Percentiles rank a stretch among this genome's conserved stretches.
Evolutionary conservation across 2,888 invertebrate genomes (phyloP).

Genomic region (Crepidodera aurea): DNA sequence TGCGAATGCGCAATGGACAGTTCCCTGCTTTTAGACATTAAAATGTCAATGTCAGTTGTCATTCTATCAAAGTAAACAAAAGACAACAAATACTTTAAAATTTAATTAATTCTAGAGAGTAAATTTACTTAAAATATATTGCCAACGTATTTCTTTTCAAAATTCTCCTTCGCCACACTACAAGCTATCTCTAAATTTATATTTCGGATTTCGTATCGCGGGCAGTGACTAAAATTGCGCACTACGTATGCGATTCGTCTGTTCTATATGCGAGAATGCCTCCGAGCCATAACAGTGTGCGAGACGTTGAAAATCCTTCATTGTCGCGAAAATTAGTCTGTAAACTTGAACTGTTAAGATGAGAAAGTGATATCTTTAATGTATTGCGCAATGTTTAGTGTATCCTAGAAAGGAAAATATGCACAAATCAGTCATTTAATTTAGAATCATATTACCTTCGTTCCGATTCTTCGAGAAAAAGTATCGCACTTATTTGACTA

Average conservation of each 20-base stretch:
- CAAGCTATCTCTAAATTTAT: neutral
- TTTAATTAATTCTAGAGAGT: too few relatives aligned
- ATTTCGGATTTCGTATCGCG: conserved; percentile 1
- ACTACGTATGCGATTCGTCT: conserved; percentile 4
- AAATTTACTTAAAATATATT: too few relatives aligned
- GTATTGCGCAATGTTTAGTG: conserved; percentile 16
- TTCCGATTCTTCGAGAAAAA: too few relatives aligned
- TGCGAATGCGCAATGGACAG: too few relatives aligned
- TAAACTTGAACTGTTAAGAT: conserved; percentile 29
- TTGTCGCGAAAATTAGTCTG: conserved; percentile 21
- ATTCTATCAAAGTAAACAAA: too few relatives aligned
- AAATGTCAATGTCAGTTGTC: too few relatives aligned
- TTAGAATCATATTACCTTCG: too few relatives aligned
- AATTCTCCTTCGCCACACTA: neutral
- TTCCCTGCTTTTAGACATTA: too few relatives aligned
- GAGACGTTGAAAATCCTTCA: conserved; percentile 25
- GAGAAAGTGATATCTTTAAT: conserved; percentile 44
- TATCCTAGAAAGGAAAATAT: neutral
- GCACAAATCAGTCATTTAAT: too few relatives aligned
- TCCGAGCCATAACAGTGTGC: conserved; percentile 55
- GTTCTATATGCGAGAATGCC: conserved; percentile 42
- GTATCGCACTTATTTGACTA: too few relatives aligned
- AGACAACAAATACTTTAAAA: too few relatives aligned
- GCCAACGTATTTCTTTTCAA: neutral
- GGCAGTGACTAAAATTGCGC: neutral